Evolutionary conservation across 2,113 vertebrate genomes (phyloP).

Genomic region (Tursiops truncatus): DNA sequence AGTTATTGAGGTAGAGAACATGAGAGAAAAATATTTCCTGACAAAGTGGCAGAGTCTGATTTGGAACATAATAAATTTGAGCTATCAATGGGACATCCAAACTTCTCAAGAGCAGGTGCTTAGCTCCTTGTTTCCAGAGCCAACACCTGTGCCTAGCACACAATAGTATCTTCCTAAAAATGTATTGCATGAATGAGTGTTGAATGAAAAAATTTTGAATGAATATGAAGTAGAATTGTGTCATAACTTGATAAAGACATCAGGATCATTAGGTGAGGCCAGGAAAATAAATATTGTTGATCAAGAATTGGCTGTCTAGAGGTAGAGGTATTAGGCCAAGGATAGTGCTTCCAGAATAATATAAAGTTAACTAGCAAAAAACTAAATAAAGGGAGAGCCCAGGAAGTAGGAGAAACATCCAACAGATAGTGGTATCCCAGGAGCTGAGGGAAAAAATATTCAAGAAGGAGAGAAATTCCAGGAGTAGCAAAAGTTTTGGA

Average conservation of each 20-base stretch:
- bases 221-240: background rate
- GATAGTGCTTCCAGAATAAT: background rate
- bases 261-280: rapidly evolving
- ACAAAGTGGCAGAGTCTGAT: background rate
- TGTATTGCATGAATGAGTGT: background rate
- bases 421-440: background rate
- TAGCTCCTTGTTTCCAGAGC: background rate
- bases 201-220: background rate
- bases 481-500: background rate
- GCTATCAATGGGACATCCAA: background rate
- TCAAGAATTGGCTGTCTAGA: background rate
- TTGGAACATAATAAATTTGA: background rate
- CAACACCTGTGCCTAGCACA: background rate
- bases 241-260: background rate
- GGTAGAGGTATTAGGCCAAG: background rate
- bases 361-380: background rate
- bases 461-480: background rate
- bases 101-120: background rate
- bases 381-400: background rate
- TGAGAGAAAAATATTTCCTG: background rate
- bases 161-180: background rate
- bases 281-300: background rate
- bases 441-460: background rate
- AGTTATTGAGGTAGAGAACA: background rate
- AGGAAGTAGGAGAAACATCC: background rate